These are phyloP conservation scores for Himalopsyche phryganea DNA, from an alignment of 1,140 invertebrate genomes.

Conservation along the genomic window DNA sequence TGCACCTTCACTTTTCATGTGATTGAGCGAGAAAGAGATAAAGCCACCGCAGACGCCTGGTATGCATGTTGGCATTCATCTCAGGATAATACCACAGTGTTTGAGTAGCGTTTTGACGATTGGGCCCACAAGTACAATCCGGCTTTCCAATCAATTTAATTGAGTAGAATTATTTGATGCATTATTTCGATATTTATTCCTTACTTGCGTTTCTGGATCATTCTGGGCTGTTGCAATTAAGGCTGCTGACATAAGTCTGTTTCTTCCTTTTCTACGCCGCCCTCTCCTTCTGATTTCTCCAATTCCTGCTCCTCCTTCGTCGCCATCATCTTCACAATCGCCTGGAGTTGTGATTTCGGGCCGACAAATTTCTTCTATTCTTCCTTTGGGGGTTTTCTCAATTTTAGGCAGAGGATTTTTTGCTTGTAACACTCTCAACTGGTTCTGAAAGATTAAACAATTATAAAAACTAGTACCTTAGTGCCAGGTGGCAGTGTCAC, in stretches of 20 bases:
- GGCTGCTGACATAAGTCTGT: constrained; percentile 48
- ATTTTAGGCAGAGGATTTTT: constrained; percentile 15
- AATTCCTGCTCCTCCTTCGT: constrained; percentile 29
- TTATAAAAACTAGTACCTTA: neutral
- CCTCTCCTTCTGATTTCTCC: constrained; percentile 43
- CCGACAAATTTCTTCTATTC: too few relatives aligned
- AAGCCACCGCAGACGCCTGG: too few relatives aligned
- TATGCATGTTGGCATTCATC: too few relatives aligned
- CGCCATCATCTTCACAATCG: constrained; percentile 32
- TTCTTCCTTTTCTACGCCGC: constrained; percentile 43
- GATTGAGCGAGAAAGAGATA: too few relatives aligned
- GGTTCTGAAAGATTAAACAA: constrained; percentile 40
- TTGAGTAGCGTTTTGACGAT: too few relatives aligned
- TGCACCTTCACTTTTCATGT: too few relatives aligned
- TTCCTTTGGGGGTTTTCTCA: neutral
- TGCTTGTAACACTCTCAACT: constrained; percentile 45
- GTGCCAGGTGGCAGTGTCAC: too few relatives aligned
- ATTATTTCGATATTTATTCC: neutral
- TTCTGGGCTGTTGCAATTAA: constrained; percentile 49
- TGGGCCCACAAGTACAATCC: too few relatives aligned
- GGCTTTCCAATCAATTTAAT: too few relatives aligned
- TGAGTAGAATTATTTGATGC: neutral
- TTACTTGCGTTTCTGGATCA: constrained; percentile 59
- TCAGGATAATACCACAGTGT: too few relatives aligned
- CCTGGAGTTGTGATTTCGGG: constrained; percentile 2